Conservation (phyloP, 2,888 invertebrate genomes). For the Amphipoea lucens region DNA sequence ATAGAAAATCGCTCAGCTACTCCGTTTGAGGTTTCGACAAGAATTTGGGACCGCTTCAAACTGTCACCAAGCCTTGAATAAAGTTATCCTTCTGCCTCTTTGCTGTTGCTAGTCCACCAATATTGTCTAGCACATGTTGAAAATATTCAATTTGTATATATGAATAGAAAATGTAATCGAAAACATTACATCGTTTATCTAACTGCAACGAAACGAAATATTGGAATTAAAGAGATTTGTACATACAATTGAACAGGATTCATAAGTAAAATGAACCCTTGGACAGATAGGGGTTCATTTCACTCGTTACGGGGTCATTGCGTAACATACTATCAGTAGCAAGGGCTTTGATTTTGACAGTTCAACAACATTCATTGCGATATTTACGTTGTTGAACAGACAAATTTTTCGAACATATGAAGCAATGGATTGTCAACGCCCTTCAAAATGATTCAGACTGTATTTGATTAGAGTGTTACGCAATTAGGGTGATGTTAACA, state of each 20-base stretch:
- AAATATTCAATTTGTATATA: slow-evolving; percentile 43
- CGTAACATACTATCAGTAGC: neutral
- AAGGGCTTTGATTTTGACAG: neutral
- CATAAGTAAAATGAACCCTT: neutral
- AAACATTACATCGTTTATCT: slow-evolving; percentile 28
- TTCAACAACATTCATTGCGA: neutral
- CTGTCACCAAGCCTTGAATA: neutral
- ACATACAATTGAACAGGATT: neutral
- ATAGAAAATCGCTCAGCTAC: neutral
- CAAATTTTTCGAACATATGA: neutral
- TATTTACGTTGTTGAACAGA: neutral
- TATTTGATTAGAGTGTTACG: neutral
- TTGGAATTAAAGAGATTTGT: neutral
- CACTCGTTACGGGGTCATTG: neutral
- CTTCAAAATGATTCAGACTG: neutral
- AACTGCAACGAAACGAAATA: slow-evolving; percentile 4
- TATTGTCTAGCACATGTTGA: slow-evolving; percentile 27
- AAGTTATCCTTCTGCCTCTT: slow-evolving; percentile 20
- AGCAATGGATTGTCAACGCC: neutral
- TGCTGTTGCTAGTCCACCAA: neutral
- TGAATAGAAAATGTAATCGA: slow-evolving; percentile 38
- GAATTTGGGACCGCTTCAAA: neutral
- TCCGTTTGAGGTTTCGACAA: neutral
- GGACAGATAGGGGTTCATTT: neutral
- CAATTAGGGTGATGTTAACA: neutral